These are phyloP conservation scores for Myanophis thanlyinensis DNA, from an alignment of 2,113 vertebrate genomes.

Conservation along the genomic window DNA sequence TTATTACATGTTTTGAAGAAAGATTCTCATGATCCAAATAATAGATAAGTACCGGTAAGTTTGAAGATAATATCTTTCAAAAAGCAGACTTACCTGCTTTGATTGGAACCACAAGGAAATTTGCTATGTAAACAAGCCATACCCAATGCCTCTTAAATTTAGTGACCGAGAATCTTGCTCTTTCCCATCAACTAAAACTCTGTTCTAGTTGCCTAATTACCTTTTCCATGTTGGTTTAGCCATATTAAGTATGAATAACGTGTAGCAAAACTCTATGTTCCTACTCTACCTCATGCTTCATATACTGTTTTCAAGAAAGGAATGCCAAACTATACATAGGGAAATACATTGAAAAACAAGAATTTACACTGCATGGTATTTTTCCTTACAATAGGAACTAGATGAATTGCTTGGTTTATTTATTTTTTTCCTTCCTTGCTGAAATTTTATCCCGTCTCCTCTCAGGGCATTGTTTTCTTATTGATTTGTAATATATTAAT, in stretches of 20 bases:
- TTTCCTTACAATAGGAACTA: not conserved
- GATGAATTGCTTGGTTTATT: not conserved
- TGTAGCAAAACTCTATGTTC: not conserved
- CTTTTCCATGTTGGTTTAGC: not conserved
- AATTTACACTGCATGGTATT: slow-evolving; percentile 10
- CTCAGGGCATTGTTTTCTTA: slow-evolving; percentile 46
- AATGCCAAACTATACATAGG: not conserved
- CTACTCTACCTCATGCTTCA: not conserved
- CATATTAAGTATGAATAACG: not conserved
- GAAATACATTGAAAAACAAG: not conserved
- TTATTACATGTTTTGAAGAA: not conserved
- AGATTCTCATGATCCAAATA: not conserved
- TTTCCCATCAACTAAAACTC: not conserved
- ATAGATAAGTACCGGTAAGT: not conserved
- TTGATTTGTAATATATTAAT: slow-evolving; percentile 40
- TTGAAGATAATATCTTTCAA: not conserved
- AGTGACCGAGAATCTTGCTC: not conserved
- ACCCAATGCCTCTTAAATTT: not conserved
- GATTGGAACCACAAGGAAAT: not conserved
- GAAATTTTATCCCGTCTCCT: slow-evolving; percentile 32
- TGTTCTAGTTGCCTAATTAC: not conserved
- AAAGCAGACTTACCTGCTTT: not conserved
- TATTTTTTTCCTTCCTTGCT: not conserved
- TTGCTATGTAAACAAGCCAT: not conserved
- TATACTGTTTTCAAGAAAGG: not conserved